phyloP scores from a whole-genome alignment of 2,113 vertebrate species.

The Hemichromis elongatus region DNA sequence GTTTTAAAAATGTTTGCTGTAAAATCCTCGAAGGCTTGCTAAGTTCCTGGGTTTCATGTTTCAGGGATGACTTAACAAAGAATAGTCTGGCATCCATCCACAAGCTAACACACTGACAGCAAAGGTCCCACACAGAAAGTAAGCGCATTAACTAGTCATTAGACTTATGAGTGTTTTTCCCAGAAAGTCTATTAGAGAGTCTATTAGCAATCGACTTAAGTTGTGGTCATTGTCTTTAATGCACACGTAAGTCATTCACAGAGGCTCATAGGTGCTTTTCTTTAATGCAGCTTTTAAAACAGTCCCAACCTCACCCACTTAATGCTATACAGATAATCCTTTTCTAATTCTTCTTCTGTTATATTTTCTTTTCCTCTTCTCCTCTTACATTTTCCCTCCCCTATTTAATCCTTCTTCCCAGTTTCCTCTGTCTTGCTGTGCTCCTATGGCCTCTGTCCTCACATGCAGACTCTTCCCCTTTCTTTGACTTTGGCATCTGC shows the following conservation, averaged over 20 bases:
- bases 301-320: background rate
- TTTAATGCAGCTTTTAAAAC: background rate
- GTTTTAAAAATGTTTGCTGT: background rate
- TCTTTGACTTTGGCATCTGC: constrained; percentile 46
- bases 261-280: background rate
- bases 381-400: background rate
- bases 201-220: background rate
- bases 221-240: background rate
- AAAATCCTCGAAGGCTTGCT: background rate
- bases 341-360: background rate
- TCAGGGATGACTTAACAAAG: constrained; percentile 17
- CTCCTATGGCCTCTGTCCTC: constrained; percentile 10
- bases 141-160: background rate
- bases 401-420: background rate
- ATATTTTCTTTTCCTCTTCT: constrained; percentile 7
- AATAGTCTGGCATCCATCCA: background rate
- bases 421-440: constrained; percentile 20
- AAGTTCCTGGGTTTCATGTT: background rate
- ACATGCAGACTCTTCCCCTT: constrained; percentile 41
- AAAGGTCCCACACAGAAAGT: background rate
- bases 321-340: background rate
- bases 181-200: background rate
- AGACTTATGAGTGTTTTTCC: background rate
- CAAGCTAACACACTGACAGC: background rate
- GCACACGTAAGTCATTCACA: background rate